Evolutionary conservation across 2,113 vertebrate species (phyloP).

Genomic region (Stictonetta naevosa): DNA sequence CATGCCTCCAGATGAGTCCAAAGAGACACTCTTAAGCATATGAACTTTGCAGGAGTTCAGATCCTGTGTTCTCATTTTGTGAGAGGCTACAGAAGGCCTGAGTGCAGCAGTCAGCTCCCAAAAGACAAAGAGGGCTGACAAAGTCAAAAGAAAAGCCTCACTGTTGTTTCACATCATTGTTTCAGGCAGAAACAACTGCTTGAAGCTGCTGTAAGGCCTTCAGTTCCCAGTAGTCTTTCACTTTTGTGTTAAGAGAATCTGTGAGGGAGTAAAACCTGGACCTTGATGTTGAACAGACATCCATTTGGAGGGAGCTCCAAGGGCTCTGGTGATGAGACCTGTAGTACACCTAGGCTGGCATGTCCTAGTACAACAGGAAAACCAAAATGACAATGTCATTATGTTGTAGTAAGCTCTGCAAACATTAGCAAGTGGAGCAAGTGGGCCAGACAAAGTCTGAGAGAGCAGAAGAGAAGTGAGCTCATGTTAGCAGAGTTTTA

Average conservation of each 20-base stretch:
- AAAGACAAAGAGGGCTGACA: constrained; percentile 55
- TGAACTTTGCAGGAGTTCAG: neutral
- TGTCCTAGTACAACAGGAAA: neutral
- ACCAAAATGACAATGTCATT: neutral
- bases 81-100: neutral
- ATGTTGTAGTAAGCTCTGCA: neutral
- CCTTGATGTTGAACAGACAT: neutral
- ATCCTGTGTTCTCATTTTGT: neutral
- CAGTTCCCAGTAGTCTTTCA: neutral
- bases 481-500: neutral
- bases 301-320: neutral
- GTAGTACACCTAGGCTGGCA: neutral
- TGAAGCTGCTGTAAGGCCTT: neutral
- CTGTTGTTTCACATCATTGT: neutral
- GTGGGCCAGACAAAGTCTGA: neutral
- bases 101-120: neutral
- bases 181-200: neutral
- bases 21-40: constrained; percentile 10
- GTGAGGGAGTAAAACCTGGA: neutral
- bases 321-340: neutral
- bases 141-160: neutral
- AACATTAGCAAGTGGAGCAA: neutral
- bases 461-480: neutral
- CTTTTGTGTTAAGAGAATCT: neutral
- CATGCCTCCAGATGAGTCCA: neutral